phyloP scores from a whole-genome alignment of 2,797 vertebrate genomes.

The Pangasius sanitwongsei region DNA sequence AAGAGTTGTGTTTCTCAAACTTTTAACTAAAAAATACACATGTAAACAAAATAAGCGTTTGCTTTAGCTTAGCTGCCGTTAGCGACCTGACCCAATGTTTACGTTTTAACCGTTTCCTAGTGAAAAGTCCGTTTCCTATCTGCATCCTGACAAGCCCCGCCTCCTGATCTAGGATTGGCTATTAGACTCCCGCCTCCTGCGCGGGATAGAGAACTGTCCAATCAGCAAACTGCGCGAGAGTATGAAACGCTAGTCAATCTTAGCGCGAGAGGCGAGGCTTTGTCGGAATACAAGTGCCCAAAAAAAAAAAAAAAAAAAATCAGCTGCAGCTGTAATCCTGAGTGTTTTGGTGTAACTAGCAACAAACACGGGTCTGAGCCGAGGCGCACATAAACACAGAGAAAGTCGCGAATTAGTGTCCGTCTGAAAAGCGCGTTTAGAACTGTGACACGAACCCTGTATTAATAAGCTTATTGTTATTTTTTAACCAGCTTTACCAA shows the following conservation, averaged over 20 bases:
- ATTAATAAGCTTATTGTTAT: background rate
- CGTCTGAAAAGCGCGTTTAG: background rate
- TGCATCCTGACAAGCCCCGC: background rate
- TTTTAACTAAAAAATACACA: background rate
- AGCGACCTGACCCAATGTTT: constrained; percentile 60
- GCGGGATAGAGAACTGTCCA: background rate
- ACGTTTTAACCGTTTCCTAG: constrained; percentile 71
- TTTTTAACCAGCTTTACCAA: background rate
- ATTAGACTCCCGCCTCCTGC: background rate
- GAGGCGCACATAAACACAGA: background rate
- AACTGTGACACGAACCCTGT: background rate
- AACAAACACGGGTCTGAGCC: background rate
- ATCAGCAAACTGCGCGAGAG: background rate
- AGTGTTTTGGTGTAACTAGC: constrained; percentile 54
- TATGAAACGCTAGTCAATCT: background rate
- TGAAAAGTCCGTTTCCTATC: background rate
- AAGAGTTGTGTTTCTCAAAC: background rate
- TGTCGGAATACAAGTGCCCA: constrained; percentile 16
- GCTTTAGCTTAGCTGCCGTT: background rate
- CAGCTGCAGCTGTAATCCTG: constrained; percentile 40
- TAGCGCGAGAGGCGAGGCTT: background rate
- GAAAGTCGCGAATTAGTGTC: background rate
- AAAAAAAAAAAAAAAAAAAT: constrained; percentile 50
- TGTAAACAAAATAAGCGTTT: background rate
- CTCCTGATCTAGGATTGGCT: background rate